A percentile compares a stretch with the other conserved stretches of the same genome.
These are phyloP conservation scores for Axis porcinus DNA, from an alignment of 2,113 vertebrate species.

Conservation along the genomic window DNA sequence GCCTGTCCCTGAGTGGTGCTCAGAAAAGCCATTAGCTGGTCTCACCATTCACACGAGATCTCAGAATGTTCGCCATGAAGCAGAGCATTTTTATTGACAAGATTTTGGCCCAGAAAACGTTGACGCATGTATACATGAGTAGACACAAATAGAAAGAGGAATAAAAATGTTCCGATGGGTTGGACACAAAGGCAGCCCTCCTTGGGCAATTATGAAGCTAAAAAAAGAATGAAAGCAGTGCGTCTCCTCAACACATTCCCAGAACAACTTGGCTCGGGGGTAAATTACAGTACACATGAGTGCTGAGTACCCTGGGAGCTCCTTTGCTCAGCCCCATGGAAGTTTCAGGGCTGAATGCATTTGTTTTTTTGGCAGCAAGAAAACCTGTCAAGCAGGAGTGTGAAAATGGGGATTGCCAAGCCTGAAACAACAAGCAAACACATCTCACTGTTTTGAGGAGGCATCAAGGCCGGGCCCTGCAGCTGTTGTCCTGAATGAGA, in stretches of 20 bases:
- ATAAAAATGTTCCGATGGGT: constrained; percentile 41
- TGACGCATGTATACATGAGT: not conserved
- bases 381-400: constrained; percentile 54
- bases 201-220: constrained; percentile 54
- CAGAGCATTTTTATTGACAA: constrained; percentile 13
- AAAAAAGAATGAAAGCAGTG: constrained; percentile 61
- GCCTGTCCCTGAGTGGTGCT: not conserved
- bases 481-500: constrained; percentile 77
- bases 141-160: constrained; percentile 47
- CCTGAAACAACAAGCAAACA: constrained; percentile 68
- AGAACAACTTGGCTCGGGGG: constrained; percentile 61
- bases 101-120: constrained; percentile 30
- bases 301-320: not conserved
- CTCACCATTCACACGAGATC: not conserved
- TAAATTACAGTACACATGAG: constrained; percentile 62
- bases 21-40: not conserved
- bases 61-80: constrained; percentile 8
- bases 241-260: constrained; percentile 48
- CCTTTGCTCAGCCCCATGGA: constrained; percentile 46
- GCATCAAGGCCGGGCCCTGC: constrained; percentile 78
- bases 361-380: constrained; percentile 32
- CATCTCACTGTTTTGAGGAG: constrained; percentile 71
- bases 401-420: constrained; percentile 72
- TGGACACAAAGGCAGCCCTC: constrained; percentile 61
- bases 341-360: constrained; percentile 46